Percentiles rank a stretch among this genome's conserved stretches.
phyloP scores from a whole-genome alignment of 2,888 invertebrate genomes.

The Lacanobia wlatinum region DNA sequence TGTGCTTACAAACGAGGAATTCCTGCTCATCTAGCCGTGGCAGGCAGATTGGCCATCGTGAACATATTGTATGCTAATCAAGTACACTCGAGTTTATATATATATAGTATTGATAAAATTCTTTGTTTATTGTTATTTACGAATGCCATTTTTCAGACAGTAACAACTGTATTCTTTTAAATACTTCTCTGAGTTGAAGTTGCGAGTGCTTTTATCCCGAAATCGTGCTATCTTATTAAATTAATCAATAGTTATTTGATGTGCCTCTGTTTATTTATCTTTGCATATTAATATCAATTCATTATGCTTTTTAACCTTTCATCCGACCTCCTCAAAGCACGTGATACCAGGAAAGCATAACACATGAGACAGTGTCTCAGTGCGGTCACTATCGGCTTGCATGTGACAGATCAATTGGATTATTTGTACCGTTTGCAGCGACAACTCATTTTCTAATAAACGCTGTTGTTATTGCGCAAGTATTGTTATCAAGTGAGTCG shows the following conservation, averaged over 20 bases:
- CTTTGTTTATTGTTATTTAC: slow-evolving; percentile 20
- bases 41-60: slow-evolving; percentile 53
- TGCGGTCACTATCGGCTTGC: slow-evolving; percentile 30
- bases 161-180: not conserved
- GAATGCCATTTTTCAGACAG: not conserved
- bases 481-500: slow-evolving; percentile 34
- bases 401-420: slow-evolving; percentile 56
- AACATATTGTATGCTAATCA: slow-evolving; percentile 67
- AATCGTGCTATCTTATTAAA: no score
- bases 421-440: slow-evolving; percentile 54
- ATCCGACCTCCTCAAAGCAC: slow-evolving; percentile 1
- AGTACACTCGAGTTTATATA: not conserved
- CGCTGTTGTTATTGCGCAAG: slow-evolving; percentile 45
- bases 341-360: slow-evolving; percentile 33
- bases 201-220: no score
- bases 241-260: not conserved
- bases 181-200: no score
- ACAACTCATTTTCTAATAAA: slow-evolving; percentile 63
- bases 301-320: slow-evolving; percentile 3
- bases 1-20: slow-evolving; percentile 70
- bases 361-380: slow-evolving; percentile 11
- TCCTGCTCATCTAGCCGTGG: slow-evolving; percentile 70
- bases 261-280: not conserved
- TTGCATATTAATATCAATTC: not conserved
- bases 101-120: slow-evolving; percentile 19